A percentile compares a stretch with the other conserved stretches of the same genome.
Evolutionary conservation across 1,140 invertebrate species (phyloP).

Genomic region (Hetaerina americana): DNA sequence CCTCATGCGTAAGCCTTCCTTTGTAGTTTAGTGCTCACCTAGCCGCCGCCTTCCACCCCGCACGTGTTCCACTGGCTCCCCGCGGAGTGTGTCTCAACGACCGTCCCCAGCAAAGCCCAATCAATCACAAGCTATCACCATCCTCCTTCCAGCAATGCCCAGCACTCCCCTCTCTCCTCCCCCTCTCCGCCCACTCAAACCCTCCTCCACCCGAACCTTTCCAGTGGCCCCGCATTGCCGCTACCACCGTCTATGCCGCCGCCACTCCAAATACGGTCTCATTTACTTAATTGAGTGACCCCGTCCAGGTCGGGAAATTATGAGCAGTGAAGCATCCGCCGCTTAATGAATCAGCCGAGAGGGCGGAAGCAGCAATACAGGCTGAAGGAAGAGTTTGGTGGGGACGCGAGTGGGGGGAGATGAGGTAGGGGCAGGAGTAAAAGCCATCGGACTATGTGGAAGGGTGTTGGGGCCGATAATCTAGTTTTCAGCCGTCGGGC

Average conservation of each 20-base stretch:
- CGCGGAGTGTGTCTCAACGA: too few relatives aligned
- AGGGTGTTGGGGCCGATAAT: neutral
- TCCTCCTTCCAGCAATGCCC: too few relatives aligned
- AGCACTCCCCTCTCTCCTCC: neutral
- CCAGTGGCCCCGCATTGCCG: neutral
- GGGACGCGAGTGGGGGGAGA: too few relatives aligned
- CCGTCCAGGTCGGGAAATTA: neutral
- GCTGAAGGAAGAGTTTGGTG: neutral
- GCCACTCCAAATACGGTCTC: neutral
- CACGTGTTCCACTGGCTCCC: too few relatives aligned
- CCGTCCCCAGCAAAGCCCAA: too few relatives aligned
- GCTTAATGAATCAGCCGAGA: neutral
- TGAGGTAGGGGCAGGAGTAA: neutral
- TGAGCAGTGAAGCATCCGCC: neutral
- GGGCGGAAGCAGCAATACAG: neutral
- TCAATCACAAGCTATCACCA: too few relatives aligned
- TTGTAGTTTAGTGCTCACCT: too few relatives aligned
- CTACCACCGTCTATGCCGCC: too few relatives aligned
- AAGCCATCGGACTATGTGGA: neutral
- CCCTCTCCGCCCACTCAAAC: neutral
- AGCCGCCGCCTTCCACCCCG: too few relatives aligned
- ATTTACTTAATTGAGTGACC: neutral
- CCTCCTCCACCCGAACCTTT: neutral
- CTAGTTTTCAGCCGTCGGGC: neutral
- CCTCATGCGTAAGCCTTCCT: too few relatives aligned